phyloP scores from a whole-genome alignment of 2,888 invertebrate species.

The Nomada fabriciana region DNA sequence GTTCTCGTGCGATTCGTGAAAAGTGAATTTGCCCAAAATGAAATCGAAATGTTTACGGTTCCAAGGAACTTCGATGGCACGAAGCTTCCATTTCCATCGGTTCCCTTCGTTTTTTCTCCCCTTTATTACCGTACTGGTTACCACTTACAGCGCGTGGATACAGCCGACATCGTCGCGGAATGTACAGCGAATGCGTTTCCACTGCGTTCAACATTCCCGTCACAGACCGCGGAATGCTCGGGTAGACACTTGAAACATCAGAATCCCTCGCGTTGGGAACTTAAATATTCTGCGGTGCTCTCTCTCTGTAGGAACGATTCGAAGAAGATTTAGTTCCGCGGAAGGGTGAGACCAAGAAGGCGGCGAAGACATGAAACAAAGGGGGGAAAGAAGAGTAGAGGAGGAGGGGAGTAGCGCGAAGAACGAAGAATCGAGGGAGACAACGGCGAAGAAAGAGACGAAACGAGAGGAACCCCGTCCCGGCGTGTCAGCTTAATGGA shows the following conservation, averaged over 20 bases:
- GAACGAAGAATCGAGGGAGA: conserved; percentile 17
- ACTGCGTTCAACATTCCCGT: conserved; percentile 50
- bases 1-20: conserved; percentile 55
- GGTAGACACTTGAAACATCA: conserved; percentile 47
- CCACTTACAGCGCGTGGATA: conserved; percentile 6
- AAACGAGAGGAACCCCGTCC: conserved; percentile 52
- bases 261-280: conserved; percentile 32
- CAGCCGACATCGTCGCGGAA: conserved; percentile 9
- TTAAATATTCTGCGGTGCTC: conserved; percentile 70
- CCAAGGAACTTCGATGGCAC: not conserved
- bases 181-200: conserved; percentile 36
- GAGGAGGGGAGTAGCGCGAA: conserved; percentile 3
- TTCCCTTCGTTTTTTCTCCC: not conserved
- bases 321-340: conserved; percentile 70
- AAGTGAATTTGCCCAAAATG: conserved; percentile 64
- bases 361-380: not conserved
- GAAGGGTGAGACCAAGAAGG: conserved; percentile 20
- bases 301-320: conserved; percentile 57
- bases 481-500: conserved; percentile 71
- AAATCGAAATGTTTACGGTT: conserved; percentile 53
- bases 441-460: conserved; percentile 46
- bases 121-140: not conserved
- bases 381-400: conserved; percentile 16
- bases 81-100: not conserved
- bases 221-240: conserved; percentile 43